phyloP scores from a whole-genome alignment of 2,113 vertebrate species.

The Guaruba guarouba region DNA sequence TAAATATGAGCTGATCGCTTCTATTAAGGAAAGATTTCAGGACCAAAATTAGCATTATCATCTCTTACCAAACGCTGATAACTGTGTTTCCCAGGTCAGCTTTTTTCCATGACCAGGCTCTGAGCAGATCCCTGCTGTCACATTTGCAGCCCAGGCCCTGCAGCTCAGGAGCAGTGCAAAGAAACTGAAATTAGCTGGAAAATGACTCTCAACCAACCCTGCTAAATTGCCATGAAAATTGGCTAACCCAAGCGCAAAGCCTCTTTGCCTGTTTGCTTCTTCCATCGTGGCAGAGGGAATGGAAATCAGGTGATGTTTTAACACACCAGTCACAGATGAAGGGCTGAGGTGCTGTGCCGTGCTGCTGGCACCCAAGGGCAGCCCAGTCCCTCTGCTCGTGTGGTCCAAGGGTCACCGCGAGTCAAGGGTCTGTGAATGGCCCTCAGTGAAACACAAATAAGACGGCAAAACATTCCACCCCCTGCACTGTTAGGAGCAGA shows the following conservation, averaged over 20 bases:
- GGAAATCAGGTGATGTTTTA: neutral
- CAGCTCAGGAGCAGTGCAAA: neutral
- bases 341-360: accelerated
- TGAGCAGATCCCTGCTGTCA: neutral
- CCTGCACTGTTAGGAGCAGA: neutral
- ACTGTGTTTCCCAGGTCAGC: neutral
- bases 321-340: neutral
- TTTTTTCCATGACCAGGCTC: neutral
- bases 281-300: neutral
- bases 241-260: neutral
- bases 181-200: conserved; percentile 41
- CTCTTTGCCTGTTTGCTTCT: neutral
- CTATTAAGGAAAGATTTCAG: neutral
- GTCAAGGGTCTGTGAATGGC: neutral
- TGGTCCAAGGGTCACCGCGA: accelerated
- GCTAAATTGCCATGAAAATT: conserved; percentile 44
- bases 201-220: conserved; percentile 5
- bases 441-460: neutral
- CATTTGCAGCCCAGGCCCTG: neutral
- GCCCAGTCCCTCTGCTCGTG: accelerated
- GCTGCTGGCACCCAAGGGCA: neutral
- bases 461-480: neutral
- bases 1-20: neutral
- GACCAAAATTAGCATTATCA: neutral
- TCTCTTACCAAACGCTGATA: neutral